A percentile compares a stretch with the other conserved stretches of the same genome.
These are phyloP conservation scores for Hymenopus coronatus DNA, from an alignment of 2,888 invertebrate species.

Conservation along the genomic window DNA sequence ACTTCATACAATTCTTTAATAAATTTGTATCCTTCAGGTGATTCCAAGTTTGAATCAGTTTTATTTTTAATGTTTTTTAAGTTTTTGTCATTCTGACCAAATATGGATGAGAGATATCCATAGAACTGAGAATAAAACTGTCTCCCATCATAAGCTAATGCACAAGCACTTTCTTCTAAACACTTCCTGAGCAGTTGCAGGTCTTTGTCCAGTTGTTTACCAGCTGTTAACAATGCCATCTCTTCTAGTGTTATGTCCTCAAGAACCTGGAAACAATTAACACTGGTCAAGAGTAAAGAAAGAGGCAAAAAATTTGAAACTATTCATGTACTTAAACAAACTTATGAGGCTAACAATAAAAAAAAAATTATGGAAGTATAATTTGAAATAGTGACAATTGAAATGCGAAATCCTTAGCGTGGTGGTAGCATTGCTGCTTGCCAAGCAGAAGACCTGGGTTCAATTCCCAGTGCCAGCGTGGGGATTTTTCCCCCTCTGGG, in stretches of 20 bases:
- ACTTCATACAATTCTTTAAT: conserved; percentile 50
- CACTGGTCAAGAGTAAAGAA: neutral
- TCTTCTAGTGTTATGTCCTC: conserved; percentile 66
- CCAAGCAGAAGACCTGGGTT: too few species aligned
- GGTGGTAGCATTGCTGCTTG: too few species aligned
- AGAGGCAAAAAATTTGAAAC: too few species aligned
- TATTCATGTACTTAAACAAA: too few species aligned
- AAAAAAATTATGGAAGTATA: too few species aligned
- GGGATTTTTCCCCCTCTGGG: too few species aligned
- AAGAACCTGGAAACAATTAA: conserved; percentile 51
- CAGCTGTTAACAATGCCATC: neutral
- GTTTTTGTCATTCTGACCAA: neutral
- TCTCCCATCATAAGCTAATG: conserved; percentile 75
- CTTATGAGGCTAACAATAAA: too few species aligned
- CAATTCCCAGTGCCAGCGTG: too few species aligned
- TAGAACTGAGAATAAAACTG: conserved; percentile 75
- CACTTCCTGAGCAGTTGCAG: conserved; percentile 63
- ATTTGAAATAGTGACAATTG: too few species aligned
- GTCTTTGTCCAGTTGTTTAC: conserved; percentile 46
- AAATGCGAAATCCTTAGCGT: too few species aligned
- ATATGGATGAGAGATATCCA: conserved; percentile 41
- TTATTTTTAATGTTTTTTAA: neutral
- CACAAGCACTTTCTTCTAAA: conserved; percentile 67
- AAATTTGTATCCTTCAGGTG: conserved; percentile 40
- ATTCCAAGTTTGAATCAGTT: neutral